Percentiles rank a stretch among this genome's conserved stretches.
These are phyloP conservation scores for Neolamprologus falcicula DNA, from an alignment of 2,113 vertebrate genomes.

Conservation along the genomic window DNA sequence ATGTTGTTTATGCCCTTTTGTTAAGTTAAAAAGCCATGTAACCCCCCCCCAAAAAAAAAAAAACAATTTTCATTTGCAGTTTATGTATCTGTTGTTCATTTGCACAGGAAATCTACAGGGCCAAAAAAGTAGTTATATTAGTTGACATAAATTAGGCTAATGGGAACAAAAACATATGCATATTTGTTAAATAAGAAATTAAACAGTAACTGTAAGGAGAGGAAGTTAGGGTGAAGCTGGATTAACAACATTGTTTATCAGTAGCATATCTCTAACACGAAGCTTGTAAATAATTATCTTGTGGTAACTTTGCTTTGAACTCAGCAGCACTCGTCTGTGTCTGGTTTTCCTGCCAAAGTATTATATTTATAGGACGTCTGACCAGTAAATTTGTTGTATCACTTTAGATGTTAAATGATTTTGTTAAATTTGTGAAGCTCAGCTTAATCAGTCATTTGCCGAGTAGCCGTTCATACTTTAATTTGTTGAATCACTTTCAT, in stretches of 20 bases:
- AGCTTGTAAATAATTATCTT: neutral
- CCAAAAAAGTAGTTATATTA: neutral
- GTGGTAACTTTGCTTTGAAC: neutral
- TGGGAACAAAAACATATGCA: neutral
- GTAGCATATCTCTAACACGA: neutral
- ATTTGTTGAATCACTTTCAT: neutral
- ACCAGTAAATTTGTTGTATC: neutral
- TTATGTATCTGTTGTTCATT: neutral
- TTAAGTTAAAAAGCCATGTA: neutral
- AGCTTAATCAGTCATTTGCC: neutral
- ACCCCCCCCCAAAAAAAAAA: rapidly evolving
- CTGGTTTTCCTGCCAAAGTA: neutral
- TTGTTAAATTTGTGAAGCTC: neutral
- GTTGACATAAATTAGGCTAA: neutral
- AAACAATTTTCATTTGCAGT: neutral
- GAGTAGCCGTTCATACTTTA: neutral
- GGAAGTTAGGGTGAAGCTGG: neutral
- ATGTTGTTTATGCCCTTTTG: neutral
- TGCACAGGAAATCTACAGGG: neutral
- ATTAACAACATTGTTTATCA: neutral
- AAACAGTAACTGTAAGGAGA: neutral
- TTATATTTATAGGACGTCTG: neutral
- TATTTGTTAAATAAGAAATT: neutral
- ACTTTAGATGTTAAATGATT: neutral
- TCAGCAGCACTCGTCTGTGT: neutral